Conservation (phyloP, 2,888 invertebrate species). For the Disparrhopalites patrizii region DNA sequence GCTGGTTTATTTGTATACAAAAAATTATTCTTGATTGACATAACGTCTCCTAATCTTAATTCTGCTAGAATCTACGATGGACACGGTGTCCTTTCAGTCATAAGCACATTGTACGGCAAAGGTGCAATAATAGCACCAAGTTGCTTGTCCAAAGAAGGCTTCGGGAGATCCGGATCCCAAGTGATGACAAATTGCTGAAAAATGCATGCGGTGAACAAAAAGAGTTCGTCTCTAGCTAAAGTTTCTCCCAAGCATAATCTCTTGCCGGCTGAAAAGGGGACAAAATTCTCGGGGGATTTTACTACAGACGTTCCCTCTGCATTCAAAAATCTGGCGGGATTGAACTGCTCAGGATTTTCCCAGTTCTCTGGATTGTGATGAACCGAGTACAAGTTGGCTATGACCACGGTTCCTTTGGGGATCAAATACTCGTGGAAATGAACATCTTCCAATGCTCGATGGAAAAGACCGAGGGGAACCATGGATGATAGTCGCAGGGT, state of each 20-base stretch:
- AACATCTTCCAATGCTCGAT: constrained; percentile 30
- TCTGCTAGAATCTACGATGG: no score
- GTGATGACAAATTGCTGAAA: constrained; percentile 15
- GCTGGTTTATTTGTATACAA: no score
- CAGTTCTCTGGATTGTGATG: constrained; percentile 34
- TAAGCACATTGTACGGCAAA: neutral
- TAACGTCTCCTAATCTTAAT: no score
- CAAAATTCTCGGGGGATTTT: constrained; percentile 31
- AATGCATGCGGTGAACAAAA: constrained; percentile 23
- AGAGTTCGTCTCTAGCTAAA: constrained; percentile 35
- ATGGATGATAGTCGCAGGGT: constrained; percentile 34
- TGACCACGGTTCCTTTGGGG: constrained; percentile 35
- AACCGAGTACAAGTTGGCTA: constrained; percentile 33
- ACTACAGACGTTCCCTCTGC: constrained; percentile 1
- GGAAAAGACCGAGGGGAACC: constrained; percentile 38
- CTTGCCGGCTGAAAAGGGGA: constrained; percentile 40
- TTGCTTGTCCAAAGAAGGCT: neutral
- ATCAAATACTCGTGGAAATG: constrained; percentile 29
- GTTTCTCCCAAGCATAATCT: constrained; percentile 36
- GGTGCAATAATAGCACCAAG: constrained; percentile 5
- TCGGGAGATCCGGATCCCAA: neutral
- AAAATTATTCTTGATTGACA: no score
- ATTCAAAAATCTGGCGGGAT: constrained; percentile 37
- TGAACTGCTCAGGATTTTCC: constrained; percentile 33
- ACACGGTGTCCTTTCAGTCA: constrained; percentile 1